These are phyloP conservation scores for Stenotaenia linearis DNA, from an alignment of 2,888 invertebrate species.

Conservation along the genomic window DNA sequence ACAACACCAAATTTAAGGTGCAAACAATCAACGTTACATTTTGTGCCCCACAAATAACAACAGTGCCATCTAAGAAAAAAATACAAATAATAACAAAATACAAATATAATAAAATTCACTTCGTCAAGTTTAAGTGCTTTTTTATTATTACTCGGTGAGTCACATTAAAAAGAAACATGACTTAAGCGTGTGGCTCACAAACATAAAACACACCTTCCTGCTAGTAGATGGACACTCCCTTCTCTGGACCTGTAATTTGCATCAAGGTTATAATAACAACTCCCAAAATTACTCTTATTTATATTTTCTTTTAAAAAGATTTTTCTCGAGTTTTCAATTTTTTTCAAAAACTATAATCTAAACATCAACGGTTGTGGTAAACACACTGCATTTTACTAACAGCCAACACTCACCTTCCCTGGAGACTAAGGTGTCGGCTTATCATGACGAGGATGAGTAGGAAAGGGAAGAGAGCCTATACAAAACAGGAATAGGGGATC, in stretches of 20 bases:
- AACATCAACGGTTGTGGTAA: not conserved
- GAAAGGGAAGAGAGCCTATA: slow-evolving; percentile 10
- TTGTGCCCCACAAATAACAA: not conserved
- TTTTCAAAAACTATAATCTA: not conserved
- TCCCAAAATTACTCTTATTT: too few relatives aligned
- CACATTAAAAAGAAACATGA: not conserved
- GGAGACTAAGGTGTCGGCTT: slow-evolving; percentile 36
- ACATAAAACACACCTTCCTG: slow-evolving; percentile 24
- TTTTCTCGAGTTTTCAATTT: too few relatives aligned
- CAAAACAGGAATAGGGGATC: not conserved
- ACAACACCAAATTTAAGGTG: not conserved
- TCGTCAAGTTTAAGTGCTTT: not conserved
- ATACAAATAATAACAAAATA: too few relatives aligned
- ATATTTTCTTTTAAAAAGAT: too few relatives aligned
- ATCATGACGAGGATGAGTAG: slow-evolving; percentile 34
- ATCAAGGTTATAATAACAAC: not conserved
- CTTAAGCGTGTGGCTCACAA: too few relatives aligned
- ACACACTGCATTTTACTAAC: too few relatives aligned
- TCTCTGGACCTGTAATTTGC: not conserved
- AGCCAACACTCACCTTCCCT: slow-evolving; percentile 35
- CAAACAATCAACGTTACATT: too few relatives aligned
- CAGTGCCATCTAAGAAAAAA: not conserved
- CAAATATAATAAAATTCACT: not conserved
- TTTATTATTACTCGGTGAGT: not conserved
- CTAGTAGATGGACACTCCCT: not conserved